Evolutionary conservation across 2,113 vertebrate genomes (phyloP), one percentile per base, ranked within the genome.

Genomic region (Leuciscus idus): DNA sequence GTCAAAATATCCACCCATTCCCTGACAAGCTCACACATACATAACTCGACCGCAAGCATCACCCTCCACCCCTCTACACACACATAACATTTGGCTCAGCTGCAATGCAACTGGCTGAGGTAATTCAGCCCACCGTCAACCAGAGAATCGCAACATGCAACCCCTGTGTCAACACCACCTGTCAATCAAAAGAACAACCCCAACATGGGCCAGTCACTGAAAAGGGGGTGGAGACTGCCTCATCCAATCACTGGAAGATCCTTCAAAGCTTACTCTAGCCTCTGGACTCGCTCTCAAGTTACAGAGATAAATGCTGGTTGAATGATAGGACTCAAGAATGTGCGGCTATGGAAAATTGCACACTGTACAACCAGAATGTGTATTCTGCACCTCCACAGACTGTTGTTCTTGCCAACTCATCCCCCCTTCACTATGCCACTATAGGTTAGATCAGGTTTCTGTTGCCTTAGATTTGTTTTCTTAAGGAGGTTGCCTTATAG

Each of bases 401-500:
- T 57, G 23, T 64, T 84, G 88, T 75, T 85, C 88, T 33, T 28
- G 88, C 82, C 81, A 72, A 57, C 28, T 28, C 36, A 30, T 13
- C 43, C 39, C 72, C 55, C 52, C 66, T 50, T 74, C 74, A 48
- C 87, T 76, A 87, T 84, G 83, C 78, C 43, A 72, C 83, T 12
- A 43, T 43, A 76, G 70, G 64, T 79, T 87, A 68, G 85, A 82
- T 95, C 90, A 81, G 90, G 90, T 95, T 94, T 92, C 93, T 23
- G 64, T 80, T 39, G 72, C 90, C 89, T 91, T 87, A 13, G 70
- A 88, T 87, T 91, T 93, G 92, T 94, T 95, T 94, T 93, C 91
- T 93, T 94, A 90, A 91, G 92, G 92, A 93, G 93, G 23, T 50
- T 92, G 90, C 90, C 91, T 92, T 91, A 93, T 87, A 88, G 90